Percentiles rank a stretch among this genome's conserved stretches.
Evolutionary conservation across 2,797 vertebrate genomes (phyloP).

Genomic region (Melopsittacus undulatus): DNA sequence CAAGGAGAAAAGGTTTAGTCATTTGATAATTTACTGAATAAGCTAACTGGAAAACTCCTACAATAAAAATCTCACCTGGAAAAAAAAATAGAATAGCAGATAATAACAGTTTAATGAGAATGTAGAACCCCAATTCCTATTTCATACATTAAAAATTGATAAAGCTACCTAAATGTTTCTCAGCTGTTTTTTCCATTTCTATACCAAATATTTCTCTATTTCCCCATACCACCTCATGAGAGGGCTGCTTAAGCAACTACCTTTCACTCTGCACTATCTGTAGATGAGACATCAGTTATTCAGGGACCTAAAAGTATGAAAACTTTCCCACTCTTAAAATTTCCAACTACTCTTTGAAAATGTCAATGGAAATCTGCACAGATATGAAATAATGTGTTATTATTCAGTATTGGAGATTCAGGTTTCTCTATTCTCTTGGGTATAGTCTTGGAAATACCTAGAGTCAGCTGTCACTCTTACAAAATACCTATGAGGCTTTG

Average conservation of each 20-base stretch:
- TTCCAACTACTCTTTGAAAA: background rate
- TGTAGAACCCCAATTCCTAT: background rate
- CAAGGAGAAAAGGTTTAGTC: background rate
- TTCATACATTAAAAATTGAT: background rate
- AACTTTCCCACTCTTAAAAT: background rate
- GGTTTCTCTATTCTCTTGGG: background rate
- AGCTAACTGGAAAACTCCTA: background rate
- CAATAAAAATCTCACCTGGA: background rate
- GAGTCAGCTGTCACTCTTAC: background rate
- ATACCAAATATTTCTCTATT: background rate
- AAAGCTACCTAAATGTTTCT: background rate
- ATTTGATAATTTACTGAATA: background rate
- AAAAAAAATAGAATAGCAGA: background rate
- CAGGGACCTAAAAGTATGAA: background rate
- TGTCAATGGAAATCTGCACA: background rate
- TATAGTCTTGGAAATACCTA: background rate
- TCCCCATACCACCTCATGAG: background rate
- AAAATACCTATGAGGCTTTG: background rate
- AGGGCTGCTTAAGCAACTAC: background rate
- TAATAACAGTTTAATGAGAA: background rate
- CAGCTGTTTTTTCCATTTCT: background rate
- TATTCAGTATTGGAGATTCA: background rate
- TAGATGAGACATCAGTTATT: background rate
- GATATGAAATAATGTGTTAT: background rate
- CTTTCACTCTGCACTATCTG: background rate